phyloP scores from a whole-genome alignment of 1,140 invertebrate species.

The Helicoverpa armigera region DNA sequence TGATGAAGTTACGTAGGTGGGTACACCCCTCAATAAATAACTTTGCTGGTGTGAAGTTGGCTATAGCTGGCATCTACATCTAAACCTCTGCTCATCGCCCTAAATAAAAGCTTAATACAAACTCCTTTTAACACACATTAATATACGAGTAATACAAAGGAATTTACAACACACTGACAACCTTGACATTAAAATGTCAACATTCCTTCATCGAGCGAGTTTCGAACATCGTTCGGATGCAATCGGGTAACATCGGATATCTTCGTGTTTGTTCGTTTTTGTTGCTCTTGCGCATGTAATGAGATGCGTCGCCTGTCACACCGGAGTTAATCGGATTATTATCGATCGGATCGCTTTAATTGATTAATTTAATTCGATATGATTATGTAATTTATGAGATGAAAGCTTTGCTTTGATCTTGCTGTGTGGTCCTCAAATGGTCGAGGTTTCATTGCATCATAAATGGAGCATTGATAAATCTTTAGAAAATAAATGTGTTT shows the following conservation, averaged over 20 bases:
- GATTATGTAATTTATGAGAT: neutral
- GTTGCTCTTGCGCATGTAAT: constrained; percentile 22
- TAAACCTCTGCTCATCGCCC: too few relatives aligned
- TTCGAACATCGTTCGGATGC: constrained; percentile 11
- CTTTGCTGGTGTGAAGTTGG: too few relatives aligned
- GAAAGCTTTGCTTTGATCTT: too few relatives aligned
- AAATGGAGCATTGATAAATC: too few relatives aligned
- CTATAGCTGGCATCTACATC: too few relatives aligned
- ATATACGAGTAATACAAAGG: constrained; percentile 4
- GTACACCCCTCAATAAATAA: too few relatives aligned
- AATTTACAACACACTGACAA: neutral
- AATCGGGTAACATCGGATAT: constrained; percentile 13
- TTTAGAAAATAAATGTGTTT: too few relatives aligned
- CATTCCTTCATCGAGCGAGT: constrained; percentile 51
- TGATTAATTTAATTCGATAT: constrained; percentile 6
- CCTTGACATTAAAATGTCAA: constrained; percentile 64
- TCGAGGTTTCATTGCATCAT: too few relatives aligned
- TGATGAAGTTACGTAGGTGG: too few relatives aligned
- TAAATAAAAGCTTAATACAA: neutral
- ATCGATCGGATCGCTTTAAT: constrained; percentile 2
- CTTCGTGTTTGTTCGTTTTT: constrained; percentile 31
- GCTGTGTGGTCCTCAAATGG: too few relatives aligned
- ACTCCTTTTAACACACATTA: neutral
- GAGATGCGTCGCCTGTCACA: constrained; percentile 17
- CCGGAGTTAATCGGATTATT: neutral